Percentiles rank a stretch among this genome's conserved stretches.
Conservation (phyloP, 92 coral and sea anemone genomes). For the Parazoanthus atlanticus region DNA sequence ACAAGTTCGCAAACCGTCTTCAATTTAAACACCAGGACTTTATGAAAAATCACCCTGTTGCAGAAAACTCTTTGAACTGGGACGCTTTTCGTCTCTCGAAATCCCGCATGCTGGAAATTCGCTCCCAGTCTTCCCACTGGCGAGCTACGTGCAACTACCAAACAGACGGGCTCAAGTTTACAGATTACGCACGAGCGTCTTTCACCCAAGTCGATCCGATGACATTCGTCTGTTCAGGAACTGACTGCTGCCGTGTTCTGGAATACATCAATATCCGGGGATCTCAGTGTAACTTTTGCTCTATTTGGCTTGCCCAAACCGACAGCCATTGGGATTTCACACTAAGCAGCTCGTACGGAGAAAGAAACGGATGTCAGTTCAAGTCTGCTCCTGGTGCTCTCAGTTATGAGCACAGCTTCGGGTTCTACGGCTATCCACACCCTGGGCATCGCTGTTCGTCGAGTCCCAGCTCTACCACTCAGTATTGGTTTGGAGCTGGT, state of each 20-base stretch:
- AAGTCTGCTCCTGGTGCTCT: constrained; percentile 1
- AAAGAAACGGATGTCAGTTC: background rate
- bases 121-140: constrained; percentile 8
- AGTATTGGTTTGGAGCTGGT: background rate
- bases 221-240: background rate
- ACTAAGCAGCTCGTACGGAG: background rate
- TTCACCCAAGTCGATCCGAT: constrained; percentile 14
- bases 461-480: background rate
- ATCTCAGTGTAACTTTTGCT: background rate
- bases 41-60: background rate
- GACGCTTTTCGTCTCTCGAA: constrained; percentile 20
- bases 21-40: background rate
- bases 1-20: background rate
- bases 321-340: background rate
- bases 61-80: background rate
- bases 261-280: constrained; percentile 16
- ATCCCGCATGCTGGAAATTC: background rate
- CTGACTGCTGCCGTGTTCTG: background rate
- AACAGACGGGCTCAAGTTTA: background rate
- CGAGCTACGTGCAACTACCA: constrained; percentile 22
- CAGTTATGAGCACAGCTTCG: background rate
- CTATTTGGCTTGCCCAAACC: background rate
- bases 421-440: background rate
- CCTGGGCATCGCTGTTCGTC: constrained; percentile 3
- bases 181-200: background rate